Evolutionary conservation across 37 sponge, comb jelly and placozoan genomes (phyloP).

Genomic region (Oopsacas minuta): DNA sequence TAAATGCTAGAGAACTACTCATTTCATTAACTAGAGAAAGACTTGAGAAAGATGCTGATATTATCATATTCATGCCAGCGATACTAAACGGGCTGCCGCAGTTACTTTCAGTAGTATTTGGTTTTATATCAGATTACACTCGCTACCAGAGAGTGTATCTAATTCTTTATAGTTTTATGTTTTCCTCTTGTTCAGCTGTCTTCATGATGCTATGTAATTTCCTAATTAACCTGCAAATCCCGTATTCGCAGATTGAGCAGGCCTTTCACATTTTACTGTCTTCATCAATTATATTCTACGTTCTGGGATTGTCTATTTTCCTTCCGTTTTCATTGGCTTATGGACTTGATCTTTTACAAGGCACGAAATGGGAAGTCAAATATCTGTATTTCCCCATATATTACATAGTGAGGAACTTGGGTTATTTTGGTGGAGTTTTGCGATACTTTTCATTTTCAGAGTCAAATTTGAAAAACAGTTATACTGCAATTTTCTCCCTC

Average conservation of each 20-base stretch:
- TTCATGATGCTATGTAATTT: not conserved
- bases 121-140: not conserved
- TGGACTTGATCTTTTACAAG: not conserved
- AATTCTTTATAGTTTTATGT: not conserved
- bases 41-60: not conserved
- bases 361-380: not conserved
- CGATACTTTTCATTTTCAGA: not conserved
- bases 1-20: not conserved
- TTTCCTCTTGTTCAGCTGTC: not conserved
- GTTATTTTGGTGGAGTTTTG: not conserved
- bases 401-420: not conserved
- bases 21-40: not conserved
- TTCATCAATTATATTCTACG: not conserved
- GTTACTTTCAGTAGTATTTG: not conserved
- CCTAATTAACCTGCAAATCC: not conserved
- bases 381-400: not conserved
- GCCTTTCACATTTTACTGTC: not conserved
- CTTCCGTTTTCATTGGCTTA: not conserved
- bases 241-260: not conserved
- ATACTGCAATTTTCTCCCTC: not conserved
- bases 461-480: not conserved
- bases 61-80: not conserved
- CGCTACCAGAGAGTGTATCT: not conserved
- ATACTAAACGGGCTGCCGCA: not conserved
- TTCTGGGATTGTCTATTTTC: not conserved